Percentiles rank a stretch among this genome's conserved stretches.
Evolutionary conservation across 2,113 vertebrate genomes (phyloP).

Genomic region (Poecile atricapillus): DNA sequence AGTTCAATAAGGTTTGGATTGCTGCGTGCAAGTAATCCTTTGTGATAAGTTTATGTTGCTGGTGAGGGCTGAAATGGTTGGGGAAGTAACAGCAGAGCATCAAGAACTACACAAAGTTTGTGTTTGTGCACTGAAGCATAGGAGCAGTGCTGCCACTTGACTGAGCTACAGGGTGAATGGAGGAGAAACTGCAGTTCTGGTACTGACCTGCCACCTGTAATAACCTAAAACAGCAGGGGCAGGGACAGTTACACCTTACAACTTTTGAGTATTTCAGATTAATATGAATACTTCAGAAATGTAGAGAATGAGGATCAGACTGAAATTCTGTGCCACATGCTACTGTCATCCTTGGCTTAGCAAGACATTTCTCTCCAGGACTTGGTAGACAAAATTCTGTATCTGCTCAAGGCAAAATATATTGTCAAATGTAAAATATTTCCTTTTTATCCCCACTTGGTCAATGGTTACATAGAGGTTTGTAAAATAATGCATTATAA

Average conservation of each 20-base stretch:
- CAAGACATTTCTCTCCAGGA: background rate
- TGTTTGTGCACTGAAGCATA: accelerated
- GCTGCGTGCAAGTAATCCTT: background rate
- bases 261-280: background rate
- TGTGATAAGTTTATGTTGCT: background rate
- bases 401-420: background rate
- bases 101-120: accelerated
- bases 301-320: background rate
- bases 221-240: background rate
- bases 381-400: background rate
- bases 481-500: background rate
- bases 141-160: accelerated
- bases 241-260: background rate
- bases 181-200: background rate
- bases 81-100: background rate
- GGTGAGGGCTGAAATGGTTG: background rate
- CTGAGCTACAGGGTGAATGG: accelerated
- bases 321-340: background rate
- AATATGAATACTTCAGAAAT: accelerated
- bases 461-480: background rate
- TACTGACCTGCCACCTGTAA: background rate
- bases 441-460: background rate
- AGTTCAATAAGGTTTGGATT: background rate
- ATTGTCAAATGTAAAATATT: background rate
- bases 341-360: background rate